Base-by-base conservation (phyloP, 2,888 invertebrate species). In the Ashinkailepas kermadecensis region DNA sequence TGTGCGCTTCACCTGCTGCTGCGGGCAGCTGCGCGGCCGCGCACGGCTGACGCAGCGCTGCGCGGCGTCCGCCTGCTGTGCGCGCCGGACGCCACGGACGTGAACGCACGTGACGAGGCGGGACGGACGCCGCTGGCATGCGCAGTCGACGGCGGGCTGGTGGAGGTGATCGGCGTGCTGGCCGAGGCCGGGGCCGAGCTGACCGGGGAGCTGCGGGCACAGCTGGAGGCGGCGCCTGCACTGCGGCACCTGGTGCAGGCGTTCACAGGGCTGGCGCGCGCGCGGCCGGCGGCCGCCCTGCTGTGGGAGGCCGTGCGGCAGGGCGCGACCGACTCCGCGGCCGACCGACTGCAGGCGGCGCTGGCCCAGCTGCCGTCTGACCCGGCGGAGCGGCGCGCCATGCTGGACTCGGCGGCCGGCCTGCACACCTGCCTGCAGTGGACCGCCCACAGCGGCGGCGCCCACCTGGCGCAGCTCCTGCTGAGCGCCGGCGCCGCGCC, bases 371-470 rank as follows among this genome's bases (percentile, higher is more conserved):
- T 74, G 74, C 54, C 74, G 18, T 8, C 39, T 0, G 74, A 70
- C 13, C 39, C 39, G 8, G 54, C 54, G 15, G 25, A n/a, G 8
- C 39, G 54, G 12, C 39, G 74, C 13, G 13, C 39, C 15, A 2
- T 13, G 54, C 54, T 74, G 18, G 74, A 74, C 74, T 12, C 18
- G 11, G 12, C 25, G 54, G 54, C 54, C 74, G 74, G 74, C 74
- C 54, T 9, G 54, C 54, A 74, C 74, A 74, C 74, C 7, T 74
- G 74, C 21, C 74, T 74, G 74, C 74, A 74, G 74, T 74, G 74
- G 74, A 54, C 74, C 54, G 74, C 54, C 18, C 74, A 25, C 39
- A 4, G 18, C 10, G 74, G 74, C 54, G 54, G 18, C 18, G 10
- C 13, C 15, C 54, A 74, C 12, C 9, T 74, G 74, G 74, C 74